These are phyloP conservation scores for Trichopoda pennipes DNA, from an alignment of 2,888 invertebrate genomes.

Conservation along the genomic window DNA sequence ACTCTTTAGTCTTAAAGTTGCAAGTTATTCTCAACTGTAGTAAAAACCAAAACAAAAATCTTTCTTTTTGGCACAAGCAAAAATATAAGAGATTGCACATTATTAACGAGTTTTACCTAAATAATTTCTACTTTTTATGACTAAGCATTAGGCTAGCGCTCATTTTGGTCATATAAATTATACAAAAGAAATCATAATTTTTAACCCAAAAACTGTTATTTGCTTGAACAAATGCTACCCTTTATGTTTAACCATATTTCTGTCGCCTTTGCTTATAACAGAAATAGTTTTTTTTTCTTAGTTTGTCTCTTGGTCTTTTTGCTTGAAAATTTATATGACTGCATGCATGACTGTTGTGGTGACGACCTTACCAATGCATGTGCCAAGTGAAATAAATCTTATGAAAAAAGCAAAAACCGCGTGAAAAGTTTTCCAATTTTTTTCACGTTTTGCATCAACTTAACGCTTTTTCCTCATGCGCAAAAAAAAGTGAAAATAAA, in stretches of 20 bases:
- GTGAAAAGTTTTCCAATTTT: slow-evolving; percentile 49
- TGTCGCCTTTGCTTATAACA: slow-evolving; percentile 35
- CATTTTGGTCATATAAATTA: neutral
- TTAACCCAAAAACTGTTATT: neutral
- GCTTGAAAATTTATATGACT: slow-evolving; percentile 31
- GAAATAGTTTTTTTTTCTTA: neutral
- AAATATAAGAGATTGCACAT: slow-evolving; percentile 57
- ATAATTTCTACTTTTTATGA: slow-evolving; percentile 28
- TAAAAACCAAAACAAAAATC: neutral
- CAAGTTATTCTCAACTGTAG: slow-evolving; percentile 9
- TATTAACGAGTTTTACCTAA: slow-evolving; percentile 64
- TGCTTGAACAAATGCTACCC: neutral
- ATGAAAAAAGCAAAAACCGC: slow-evolving; percentile 52
- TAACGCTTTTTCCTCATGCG: neutral
- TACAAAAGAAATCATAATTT: neutral
- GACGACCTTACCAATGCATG: slow-evolving; percentile 69
- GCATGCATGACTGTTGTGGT: slow-evolving; percentile 62
- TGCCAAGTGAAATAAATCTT: slow-evolving; percentile 77
- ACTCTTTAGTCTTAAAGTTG: slow-evolving; percentile 38
- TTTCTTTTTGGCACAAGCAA: slow-evolving; percentile 14
- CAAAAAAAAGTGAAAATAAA: slow-evolving; percentile 50
- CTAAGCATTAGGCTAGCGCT: neutral
- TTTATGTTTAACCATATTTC: slow-evolving; percentile 23
- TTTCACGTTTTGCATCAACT: slow-evolving; percentile 38
- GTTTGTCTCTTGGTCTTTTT: slow-evolving; percentile 19